Evolutionary conservation across 1,140 invertebrate species (phyloP).

Genomic region (Caenorhabditis latens): DNA sequence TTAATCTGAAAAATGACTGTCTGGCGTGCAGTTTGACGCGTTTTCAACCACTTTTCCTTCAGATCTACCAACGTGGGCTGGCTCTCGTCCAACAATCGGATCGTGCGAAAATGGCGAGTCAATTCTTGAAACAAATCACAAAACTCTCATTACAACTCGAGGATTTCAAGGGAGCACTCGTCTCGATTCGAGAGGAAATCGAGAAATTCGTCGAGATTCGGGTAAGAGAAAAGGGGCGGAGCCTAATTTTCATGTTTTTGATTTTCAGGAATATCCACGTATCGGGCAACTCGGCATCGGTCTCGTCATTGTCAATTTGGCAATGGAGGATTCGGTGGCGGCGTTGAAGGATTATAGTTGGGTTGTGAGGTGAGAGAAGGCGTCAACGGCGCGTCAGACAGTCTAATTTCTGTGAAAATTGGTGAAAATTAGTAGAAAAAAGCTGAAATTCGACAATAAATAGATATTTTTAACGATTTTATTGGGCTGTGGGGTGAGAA

Average conservation of each 20-base stretch:
- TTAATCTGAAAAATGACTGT: no score
- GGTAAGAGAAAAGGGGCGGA: background rate
- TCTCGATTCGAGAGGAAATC: conserved; percentile 63
- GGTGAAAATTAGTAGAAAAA: no score
- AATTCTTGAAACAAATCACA: conserved; percentile 66
- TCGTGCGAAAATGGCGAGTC: conserved; percentile 63
- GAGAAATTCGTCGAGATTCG: conserved; percentile 67
- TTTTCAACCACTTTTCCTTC: conserved; percentile 36
- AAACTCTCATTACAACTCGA: conserved; percentile 60
- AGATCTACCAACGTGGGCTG: conserved; percentile 63
- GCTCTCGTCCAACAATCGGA: conserved; percentile 66
- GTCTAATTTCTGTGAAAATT: background rate
- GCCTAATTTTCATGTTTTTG: background rate
- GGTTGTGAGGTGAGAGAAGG: conserved; percentile 27
- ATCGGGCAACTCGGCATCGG: conserved; percentile 65
- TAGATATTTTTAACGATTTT: no score
- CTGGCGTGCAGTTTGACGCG: no score
- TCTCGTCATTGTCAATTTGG: conserved; percentile 61
- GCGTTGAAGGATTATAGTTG: conserved; percentile 63
- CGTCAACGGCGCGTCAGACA: no score
- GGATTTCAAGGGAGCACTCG: conserved; percentile 60
- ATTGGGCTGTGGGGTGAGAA: no score
- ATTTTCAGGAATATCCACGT: conserved; percentile 61
- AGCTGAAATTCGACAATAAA: no score
- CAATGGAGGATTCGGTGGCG: conserved; percentile 63